Conservation (phyloP, 2,888 invertebrate species). For the Polia nebulosa region DNA sequence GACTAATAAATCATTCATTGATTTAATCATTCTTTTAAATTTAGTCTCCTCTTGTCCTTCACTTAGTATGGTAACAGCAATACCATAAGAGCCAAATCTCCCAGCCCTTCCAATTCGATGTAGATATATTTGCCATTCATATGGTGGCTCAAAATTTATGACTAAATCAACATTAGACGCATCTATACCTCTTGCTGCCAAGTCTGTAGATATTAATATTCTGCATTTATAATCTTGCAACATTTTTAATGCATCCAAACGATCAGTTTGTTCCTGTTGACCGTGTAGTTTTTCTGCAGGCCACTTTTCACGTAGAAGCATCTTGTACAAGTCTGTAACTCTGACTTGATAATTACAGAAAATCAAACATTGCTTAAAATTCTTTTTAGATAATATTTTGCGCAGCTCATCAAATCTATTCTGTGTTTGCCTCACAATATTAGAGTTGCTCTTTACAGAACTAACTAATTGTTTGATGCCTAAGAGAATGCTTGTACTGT, state of each 20-base stretch:
- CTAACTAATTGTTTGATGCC: slow-evolving; percentile 95
- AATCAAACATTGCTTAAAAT: slow-evolving; percentile 97
- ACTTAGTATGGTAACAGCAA: slow-evolving; percentile 94
- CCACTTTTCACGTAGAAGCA: slow-evolving; percentile 94
- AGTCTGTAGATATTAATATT: slow-evolving; percentile 97
- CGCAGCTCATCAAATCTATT: slow-evolving; percentile 92
- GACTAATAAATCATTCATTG: slow-evolving; percentile 86
- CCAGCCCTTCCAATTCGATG: slow-evolving; percentile 99
- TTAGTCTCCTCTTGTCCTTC: slow-evolving; percentile 92
- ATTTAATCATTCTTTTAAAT: slow-evolving; percentile 91
- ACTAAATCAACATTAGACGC: slow-evolving; percentile 98
- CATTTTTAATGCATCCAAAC: slow-evolving; percentile 94
- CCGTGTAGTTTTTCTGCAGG: slow-evolving; percentile 95
- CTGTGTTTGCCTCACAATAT: slow-evolving; percentile 92
- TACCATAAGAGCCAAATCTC: slow-evolving; percentile 96
- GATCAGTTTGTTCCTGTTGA: slow-evolving; percentile 94
- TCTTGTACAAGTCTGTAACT: slow-evolving; percentile 94
- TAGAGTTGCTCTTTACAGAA: slow-evolving; percentile 91
- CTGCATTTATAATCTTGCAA: slow-evolving; percentile 95
- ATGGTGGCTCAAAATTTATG: slow-evolving; percentile 97
- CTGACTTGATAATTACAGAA: slow-evolving; percentile 97
- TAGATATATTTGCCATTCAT: slow-evolving; percentile 95
- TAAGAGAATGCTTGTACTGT: slow-evolving; percentile 92
- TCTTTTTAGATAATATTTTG: slow-evolving; percentile 93
- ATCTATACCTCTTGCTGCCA: slow-evolving; percentile 98